Evolutionary conservation across 2,888 invertebrate species (phyloP).

Genomic region (Cantharis flavilabris): DNA sequence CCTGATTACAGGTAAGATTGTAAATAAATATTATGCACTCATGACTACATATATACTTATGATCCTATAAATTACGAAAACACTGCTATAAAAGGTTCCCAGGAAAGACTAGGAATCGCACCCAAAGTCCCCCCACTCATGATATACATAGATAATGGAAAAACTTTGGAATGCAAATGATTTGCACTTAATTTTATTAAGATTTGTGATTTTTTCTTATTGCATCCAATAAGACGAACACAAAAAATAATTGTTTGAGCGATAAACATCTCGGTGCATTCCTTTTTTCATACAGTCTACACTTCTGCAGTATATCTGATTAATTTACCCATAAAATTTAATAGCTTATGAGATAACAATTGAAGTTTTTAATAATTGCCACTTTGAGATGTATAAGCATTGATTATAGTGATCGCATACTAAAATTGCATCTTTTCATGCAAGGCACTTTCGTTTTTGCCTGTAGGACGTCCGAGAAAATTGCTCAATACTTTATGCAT

Average conservation of each 20-base stretch:
- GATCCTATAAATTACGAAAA: not conserved
- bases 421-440: constrained; percentile 25
- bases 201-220: not conserved
- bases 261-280: not conserved
- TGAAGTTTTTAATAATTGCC: constrained; percentile 18
- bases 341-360: constrained; percentile 15
- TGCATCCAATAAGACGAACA: not conserved
- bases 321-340: constrained; percentile 22
- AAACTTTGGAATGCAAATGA: not conserved
- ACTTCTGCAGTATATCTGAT: constrained; percentile 7
- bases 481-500: constrained; percentile 25
- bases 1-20: not conserved
- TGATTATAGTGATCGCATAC: constrained; percentile 24
- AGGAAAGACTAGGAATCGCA: not conserved
- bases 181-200: not conserved
- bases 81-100: not conserved
- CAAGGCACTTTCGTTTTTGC: constrained; percentile 20
- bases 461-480: constrained; percentile 15
- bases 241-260: not conserved
- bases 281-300: not conserved
- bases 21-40: not conserved
- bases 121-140: not conserved
- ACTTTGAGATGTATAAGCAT: constrained; percentile 1
- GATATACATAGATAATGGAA: not conserved
- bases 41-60: not conserved